Evolutionary conservation across 2,888 invertebrate genomes (phyloP).

Genomic region (Venustoraphidia nigricollis): DNA sequence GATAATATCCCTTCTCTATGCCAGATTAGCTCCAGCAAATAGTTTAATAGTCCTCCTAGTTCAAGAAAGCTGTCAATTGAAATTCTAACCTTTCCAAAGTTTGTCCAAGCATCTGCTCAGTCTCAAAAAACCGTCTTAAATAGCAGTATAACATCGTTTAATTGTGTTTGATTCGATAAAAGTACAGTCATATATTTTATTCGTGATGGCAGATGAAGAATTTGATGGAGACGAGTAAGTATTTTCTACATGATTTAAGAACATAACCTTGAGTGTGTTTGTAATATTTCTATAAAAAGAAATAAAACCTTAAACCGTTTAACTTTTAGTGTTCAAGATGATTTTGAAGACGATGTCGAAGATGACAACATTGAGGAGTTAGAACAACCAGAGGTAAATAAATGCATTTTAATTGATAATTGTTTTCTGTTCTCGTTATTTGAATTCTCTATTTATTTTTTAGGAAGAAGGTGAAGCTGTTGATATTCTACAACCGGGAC

Average conservation of each 20-base stretch:
- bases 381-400: conserved; percentile 56
- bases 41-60: no score
- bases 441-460: conserved; percentile 6
- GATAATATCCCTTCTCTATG: no score
- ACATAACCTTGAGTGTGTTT: conserved; percentile 1
- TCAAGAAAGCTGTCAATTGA: no score
- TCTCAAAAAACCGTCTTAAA: no score
- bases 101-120: no score
- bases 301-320: neutral
- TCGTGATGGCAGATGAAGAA: conserved; percentile 72
- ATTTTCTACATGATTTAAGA: neutral
- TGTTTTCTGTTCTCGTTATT: neutral
- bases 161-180: no score
- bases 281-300: neutral
- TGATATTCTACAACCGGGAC: conserved; percentile 67
- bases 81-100: no score
- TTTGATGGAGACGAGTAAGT: conserved; percentile 69
- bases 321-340: conserved; percentile 47
- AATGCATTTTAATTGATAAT: neutral
- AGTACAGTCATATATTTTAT: neutral
- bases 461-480: conserved; percentile 70
- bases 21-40: no score
- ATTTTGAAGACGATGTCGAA: conserved; percentile 81
- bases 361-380: conserved; percentile 78
- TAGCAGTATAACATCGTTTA: no score